Conservation (phyloP, 2,797 vertebrate species). For the Pyrocephalus nanus region DNA sequence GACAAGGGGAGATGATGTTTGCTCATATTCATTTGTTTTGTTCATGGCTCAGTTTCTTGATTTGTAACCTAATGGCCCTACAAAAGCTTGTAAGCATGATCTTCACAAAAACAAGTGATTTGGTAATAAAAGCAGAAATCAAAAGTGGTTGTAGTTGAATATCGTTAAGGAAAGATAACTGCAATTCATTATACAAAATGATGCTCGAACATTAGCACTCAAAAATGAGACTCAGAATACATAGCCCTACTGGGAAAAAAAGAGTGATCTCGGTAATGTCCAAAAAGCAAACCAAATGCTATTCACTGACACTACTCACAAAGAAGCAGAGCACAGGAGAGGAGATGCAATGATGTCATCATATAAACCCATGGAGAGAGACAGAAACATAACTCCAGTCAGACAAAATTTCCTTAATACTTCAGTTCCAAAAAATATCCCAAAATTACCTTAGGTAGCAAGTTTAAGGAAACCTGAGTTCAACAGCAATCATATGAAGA, state of each 20-base stretch:
- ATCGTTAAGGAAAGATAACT: not conserved
- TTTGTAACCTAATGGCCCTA: not conserved
- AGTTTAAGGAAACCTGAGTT: not conserved
- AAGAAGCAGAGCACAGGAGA: not conserved
- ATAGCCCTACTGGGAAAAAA: not conserved
- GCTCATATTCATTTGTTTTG: not conserved
- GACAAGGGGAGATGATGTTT: not conserved
- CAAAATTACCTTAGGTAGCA: not conserved
- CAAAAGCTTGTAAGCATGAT: not conserved
- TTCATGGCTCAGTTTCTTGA: not conserved
- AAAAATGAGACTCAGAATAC: not conserved
- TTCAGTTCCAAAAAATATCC: not conserved
- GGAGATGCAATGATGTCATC: not conserved
- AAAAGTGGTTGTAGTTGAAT: not conserved
- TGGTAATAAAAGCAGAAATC: not conserved
- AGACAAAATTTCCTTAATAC: not conserved
- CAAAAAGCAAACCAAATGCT: not conserved
- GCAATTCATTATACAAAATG: not conserved
- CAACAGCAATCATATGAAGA: not conserved
- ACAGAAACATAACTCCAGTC: not conserved
- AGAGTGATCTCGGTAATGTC: not conserved
- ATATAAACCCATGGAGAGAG: not conserved
- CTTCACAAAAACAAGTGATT: not conserved
- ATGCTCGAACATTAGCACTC: not conserved
- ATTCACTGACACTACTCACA: not conserved